phyloP scores from a whole-genome alignment of 2,797 vertebrate genomes.

The Myripristis murdjan region DNA sequence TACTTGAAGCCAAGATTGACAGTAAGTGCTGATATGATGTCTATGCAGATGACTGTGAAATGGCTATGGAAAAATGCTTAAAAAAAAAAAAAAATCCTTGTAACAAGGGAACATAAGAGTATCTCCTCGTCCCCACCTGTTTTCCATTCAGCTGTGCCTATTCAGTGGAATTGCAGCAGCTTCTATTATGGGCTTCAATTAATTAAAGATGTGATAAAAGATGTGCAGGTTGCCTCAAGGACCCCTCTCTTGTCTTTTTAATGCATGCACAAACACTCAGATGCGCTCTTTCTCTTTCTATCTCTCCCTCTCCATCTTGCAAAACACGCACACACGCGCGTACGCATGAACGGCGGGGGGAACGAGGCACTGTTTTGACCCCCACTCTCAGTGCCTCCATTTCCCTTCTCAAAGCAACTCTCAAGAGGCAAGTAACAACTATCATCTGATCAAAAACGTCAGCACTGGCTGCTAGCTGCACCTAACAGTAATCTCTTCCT shows the following conservation, averaged over 20 bases:
- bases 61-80: slow-evolving; percentile 39
- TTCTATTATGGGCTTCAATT: slow-evolving; percentile 80
- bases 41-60: slow-evolving; percentile 48
- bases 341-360: slow-evolving; percentile 13
- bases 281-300: no score
- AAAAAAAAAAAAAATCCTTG: slow-evolving; percentile 1
- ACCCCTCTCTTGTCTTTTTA: slow-evolving; percentile 71
- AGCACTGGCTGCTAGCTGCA: slow-evolving; percentile 34
- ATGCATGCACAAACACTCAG: slow-evolving; percentile 70
- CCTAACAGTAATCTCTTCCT: slow-evolving; percentile 54
- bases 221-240: slow-evolving; percentile 75
- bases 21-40: slow-evolving; percentile 37
- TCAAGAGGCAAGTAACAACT: slow-evolving; percentile 32
- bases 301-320: slow-evolving; percentile 31
- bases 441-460: slow-evolving; percentile 65
- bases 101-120: slow-evolving; percentile 27
- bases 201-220: slow-evolving; percentile 85
- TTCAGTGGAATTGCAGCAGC: slow-evolving; percentile 64
- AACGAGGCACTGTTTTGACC: slow-evolving; percentile 32
- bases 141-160: slow-evolving; percentile 64
- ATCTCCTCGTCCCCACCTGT: slow-evolving; percentile 51
- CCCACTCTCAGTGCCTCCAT: slow-evolving; percentile 49
- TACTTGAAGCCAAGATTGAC: slow-evolving; percentile 35
- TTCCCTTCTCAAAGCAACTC: slow-evolving; percentile 57
- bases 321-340: slow-evolving; percentile 7